Conservation (phyloP, 2,113 vertebrate species). For the Synchiropus splendidus region DNA sequence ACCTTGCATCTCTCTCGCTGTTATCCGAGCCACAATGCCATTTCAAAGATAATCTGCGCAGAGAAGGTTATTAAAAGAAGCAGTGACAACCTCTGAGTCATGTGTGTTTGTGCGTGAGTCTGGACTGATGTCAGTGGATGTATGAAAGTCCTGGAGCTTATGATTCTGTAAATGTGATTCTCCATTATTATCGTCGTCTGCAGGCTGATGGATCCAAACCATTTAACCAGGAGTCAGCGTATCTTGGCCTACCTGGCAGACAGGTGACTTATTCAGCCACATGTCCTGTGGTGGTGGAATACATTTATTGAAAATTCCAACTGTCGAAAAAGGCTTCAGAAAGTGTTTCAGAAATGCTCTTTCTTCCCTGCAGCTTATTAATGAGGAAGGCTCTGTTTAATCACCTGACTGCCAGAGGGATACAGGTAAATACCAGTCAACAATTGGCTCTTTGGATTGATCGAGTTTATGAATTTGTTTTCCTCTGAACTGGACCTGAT, state of each 20-base stretch:
- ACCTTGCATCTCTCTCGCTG: no score
- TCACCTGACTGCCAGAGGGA: slow-evolving; percentile 89
- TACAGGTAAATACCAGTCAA: slow-evolving; percentile 74
- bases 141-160: no score
- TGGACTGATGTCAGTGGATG: no score
- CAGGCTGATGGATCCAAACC: slow-evolving; percentile 77
- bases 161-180: background rate
- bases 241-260: slow-evolving; percentile 86
- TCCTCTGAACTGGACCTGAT: background rate
- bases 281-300: no score
- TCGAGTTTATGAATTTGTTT: background rate
- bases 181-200: slow-evolving; percentile 7
- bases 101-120: no score
- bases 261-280: slow-evolving; percentile 66
- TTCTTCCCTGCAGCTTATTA: slow-evolving; percentile 73
- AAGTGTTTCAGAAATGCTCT: no score
- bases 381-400: slow-evolving; percentile 94
- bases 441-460: background rate
- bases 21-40: no score
- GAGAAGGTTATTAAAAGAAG: no score
- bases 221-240: slow-evolving; percentile 74
- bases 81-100: no score
- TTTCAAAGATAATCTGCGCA: no score
- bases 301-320: no score
- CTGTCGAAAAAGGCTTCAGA: no score